These are phyloP conservation scores for Tenthredo livida DNA, from an alignment of 2,888 invertebrate species.

Conservation along the genomic window DNA sequence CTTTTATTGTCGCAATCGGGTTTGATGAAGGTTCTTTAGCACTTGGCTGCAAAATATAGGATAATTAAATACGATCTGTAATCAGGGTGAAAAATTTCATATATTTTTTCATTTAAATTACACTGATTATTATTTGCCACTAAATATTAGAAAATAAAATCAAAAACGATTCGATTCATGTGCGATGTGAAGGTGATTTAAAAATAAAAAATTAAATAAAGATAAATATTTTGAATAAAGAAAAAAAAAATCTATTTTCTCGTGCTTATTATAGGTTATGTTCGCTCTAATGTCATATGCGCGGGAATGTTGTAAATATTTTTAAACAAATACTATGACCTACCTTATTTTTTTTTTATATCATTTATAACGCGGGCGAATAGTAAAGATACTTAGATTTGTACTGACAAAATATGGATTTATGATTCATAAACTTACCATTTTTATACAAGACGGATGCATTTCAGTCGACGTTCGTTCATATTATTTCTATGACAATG, in stretches of 20 bases:
- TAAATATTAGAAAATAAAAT: not conserved
- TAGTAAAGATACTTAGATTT: not conserved
- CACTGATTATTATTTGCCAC: not conserved
- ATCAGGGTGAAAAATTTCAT: not conserved
- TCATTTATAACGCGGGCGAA: not conserved
- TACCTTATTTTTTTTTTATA: not conserved
- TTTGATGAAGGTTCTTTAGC: not conserved
- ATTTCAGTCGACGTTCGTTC: not conserved
- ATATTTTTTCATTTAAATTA: not conserved
- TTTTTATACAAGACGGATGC: slow-evolving; percentile 43
- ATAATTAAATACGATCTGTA: not conserved
- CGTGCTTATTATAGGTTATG: slow-evolving; percentile 34
- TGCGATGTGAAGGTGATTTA: not conserved
- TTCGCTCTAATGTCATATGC: not conserved
- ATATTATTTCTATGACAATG: not conserved
- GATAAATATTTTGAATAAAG: not conserved
- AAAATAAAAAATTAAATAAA: not conserved
- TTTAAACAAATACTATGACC: slow-evolving; percentile 4
- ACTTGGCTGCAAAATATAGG: slow-evolving; percentile 4
- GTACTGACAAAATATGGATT: not conserved
- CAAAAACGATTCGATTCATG: not conserved
- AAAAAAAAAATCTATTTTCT: not conserved
- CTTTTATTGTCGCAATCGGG: not conserved
- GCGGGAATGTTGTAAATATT: not conserved
- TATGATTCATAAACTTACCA: slow-evolving; percentile 26